Evolutionary conservation across 2,888 invertebrate genomes (phyloP).

Genomic region (Napeogenes inachia): DNA sequence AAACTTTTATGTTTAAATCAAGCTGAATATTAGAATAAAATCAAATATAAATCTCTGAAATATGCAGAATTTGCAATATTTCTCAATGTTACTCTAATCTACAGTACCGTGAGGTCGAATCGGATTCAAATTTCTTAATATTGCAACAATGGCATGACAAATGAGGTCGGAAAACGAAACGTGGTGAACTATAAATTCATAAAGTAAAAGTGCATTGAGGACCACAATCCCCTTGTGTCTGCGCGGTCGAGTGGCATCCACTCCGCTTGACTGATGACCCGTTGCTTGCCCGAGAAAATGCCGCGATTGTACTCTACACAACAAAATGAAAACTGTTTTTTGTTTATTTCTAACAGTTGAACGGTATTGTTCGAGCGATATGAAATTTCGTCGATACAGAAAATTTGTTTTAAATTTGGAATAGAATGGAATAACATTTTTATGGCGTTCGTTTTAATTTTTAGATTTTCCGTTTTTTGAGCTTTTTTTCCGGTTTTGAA

Average conservation of each 20-base stretch:
- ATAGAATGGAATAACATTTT: slow-evolving; percentile 1
- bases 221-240: slow-evolving; percentile 50
- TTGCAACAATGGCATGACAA: slow-evolving; percentile 45
- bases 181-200: slow-evolving; percentile 47
- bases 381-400: slow-evolving; percentile 13
- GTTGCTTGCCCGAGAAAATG: slow-evolving; percentile 43
- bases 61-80: too few species aligned
- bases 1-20: too few species aligned
- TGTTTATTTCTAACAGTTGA: slow-evolving; percentile 23
- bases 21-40: too few species aligned
- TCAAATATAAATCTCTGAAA: too few species aligned
- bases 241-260: slow-evolving; percentile 50
- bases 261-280: slow-evolving; percentile 41
- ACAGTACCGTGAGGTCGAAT: slow-evolving; percentile 19
- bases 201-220: slow-evolving; percentile 57
- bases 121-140: slow-evolving; percentile 32
- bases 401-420: slow-evolving; percentile 10
- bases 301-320: slow-evolving; percentile 41
- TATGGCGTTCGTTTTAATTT: not conserved
- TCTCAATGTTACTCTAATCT: not conserved
- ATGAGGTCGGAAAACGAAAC: slow-evolving; percentile 52
- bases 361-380: slow-evolving; percentile 17
- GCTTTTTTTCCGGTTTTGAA: not conserved
- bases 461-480: not conserved
- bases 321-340: slow-evolving; percentile 34